Base-by-base conservation (phyloP, 2,113 vertebrate species). In the Myiozetetes cayanensis region DNA sequence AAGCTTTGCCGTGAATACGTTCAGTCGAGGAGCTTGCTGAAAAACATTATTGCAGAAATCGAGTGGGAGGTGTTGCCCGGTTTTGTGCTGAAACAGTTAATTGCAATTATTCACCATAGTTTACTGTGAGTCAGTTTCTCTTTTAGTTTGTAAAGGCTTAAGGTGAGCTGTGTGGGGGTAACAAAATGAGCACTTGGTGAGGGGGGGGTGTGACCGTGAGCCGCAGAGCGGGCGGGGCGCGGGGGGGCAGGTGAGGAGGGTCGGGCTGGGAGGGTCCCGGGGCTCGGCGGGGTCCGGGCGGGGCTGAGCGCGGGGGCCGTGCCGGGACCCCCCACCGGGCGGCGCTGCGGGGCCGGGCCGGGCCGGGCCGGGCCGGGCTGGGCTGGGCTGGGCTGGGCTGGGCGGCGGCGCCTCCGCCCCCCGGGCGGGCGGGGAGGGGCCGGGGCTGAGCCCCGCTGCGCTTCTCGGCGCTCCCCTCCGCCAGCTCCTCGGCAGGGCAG, bases 1-100 rank as follows among this genome's bases (percentile, higher is more conserved):
- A 70, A 94, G 55, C 70, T 28, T 28, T 22, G 63, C 72, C 44
- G 37, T 84, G n/a, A 94, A 87, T 35, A 8, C 6, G 4, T 27
- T 84, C 33, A 27, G 21, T 4, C 6, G 58, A 28, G 58, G 39
- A 63, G 56, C 8, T 4, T 43, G 39, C 62, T 24, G 84, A 39
- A 63, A 91, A 91, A 59, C 47, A 6, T 12, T 5, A 3, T 4
- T 72, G 84, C 44, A 27, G 53, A 16, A 73, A 61, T 35, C 12
- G 3, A 13, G 27, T 1, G 7, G 46, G n/a, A 28, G 37, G 27
- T 14, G 22, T 24, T 24, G 41, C 3, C 14, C 6, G 4, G 4
- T 43, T 86, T 67, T 23, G 3, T 8, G 35, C 43, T 39, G 2
- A 31, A 72, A 33, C 35, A 7, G 7, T 43, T 43, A 63, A 41